These are phyloP conservation scores for Thamnaconus septentrionalis DNA, from an alignment of 2,113 vertebrate species.

Conservation along the genomic window DNA sequence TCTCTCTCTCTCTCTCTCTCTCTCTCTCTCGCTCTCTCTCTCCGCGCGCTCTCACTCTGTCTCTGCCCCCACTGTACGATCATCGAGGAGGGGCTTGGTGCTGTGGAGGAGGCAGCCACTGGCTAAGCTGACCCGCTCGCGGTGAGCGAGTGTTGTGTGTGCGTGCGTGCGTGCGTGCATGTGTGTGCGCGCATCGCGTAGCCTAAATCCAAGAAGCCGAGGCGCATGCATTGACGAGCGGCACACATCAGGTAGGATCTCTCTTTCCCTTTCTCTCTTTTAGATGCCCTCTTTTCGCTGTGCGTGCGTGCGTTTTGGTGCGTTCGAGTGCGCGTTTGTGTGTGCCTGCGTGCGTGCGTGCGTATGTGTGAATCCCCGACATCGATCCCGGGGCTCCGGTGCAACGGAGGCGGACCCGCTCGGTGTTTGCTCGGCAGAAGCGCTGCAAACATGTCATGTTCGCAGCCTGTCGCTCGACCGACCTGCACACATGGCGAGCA, in stretches of 20 bases:
- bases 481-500: no score
- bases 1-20: slow-evolving; percentile 1
- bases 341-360: background rate
- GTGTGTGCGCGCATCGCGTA: slow-evolving; percentile 46
- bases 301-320: no score
- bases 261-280: background rate
- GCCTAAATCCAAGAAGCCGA: no score
- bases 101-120: slow-evolving; percentile 62
- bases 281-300: background rate
- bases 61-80: slow-evolving; percentile 55
- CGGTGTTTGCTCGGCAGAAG: slow-evolving; percentile 38
- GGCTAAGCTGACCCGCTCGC: slow-evolving; percentile 54
- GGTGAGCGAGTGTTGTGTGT: slow-evolving; percentile 45
- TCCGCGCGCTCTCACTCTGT: slow-evolving; percentile 5
- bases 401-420: slow-evolving; percentile 32
- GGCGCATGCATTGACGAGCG: slow-evolving; percentile 54
- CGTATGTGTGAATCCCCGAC: background rate
- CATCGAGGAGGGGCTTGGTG: slow-evolving; percentile 76
- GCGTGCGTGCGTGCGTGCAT: slow-evolving; percentile 68
- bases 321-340: no score
- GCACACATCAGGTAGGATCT: slow-evolving; percentile 74
- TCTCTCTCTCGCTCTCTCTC: slow-evolving; percentile 20
- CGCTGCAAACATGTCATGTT: slow-evolving; percentile 50
- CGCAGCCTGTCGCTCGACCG: no score
- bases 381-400: slow-evolving; percentile 20